Evolutionary conservation across 2,888 invertebrate species (phyloP), one percentile per base, ranked within the genome.

Genomic region (Orchesellides sinensis): DNA sequence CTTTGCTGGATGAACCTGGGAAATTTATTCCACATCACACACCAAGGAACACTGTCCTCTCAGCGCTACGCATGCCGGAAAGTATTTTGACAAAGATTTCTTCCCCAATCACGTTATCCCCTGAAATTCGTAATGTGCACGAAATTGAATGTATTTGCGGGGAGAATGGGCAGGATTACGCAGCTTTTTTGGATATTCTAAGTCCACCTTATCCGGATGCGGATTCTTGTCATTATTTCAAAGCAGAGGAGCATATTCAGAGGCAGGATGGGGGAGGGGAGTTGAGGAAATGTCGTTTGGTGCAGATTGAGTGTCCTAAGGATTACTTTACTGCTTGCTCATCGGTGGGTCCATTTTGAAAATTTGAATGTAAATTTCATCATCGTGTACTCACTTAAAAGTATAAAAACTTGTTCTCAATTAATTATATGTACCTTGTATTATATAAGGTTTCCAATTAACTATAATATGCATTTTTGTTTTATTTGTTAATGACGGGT

Each of bases 111-210:
- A 66, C 85, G 6, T 45, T 88, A 0, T 84, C 84, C 0, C 88
- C 88, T 0, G 69, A 72, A 61, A 49, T 74, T 19, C 81, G 84
- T 1, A 88, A 88, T 56, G 72, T 87, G 8, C 88, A 88, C 32
- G 84, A 86, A 59, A 83, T 88, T 12, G 75, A 85, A 32, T 87
- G 83, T 56, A 52, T 75, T 21, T 77, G 74, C 21, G 84, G 83
- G 3, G 83, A 85, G 40, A 45, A 27, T 14, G 79, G 56, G 12
- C 78, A 70, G 12, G 83, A 86, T 10, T 86, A 81, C 49, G 87
- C 86, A 6, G 88, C 87, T 0, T 87, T 88, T 56, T 40, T 88
- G n/a, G 88, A 88, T 65, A 85, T 88, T 73, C 47, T 88, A 12
- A 86, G 87, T 72, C 85, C 85, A 5, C 85, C 85, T 3, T 85